phyloP scores from a whole-genome alignment of 2,113 vertebrate genomes.

The Ceuthmochares aereus region DNA sequence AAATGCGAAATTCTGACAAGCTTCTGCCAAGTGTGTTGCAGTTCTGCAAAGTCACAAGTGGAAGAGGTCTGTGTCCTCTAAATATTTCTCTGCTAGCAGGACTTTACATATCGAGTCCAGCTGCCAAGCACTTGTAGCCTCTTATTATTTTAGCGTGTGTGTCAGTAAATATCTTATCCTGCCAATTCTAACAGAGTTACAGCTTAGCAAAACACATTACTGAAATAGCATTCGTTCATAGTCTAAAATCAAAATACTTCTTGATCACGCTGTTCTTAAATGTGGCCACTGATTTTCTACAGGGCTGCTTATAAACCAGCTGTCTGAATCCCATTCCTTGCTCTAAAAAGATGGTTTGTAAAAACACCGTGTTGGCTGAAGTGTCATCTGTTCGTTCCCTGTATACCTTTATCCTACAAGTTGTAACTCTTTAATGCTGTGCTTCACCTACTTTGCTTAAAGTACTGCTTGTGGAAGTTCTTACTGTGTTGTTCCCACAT shows the following conservation, averaged over 20 bases:
- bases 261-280: not conserved
- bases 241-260: not conserved
- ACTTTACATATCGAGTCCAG: not conserved
- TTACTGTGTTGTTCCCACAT: not conserved
- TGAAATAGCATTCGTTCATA: not conserved
- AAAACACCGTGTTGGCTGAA: not conserved
- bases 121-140: slow-evolving; percentile 38
- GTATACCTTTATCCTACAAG: not conserved
- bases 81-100: not conserved
- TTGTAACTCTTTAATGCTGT: not conserved
- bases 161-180: slow-evolving; percentile 41
- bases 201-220: slow-evolving; percentile 13
- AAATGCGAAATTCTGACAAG: slow-evolving; percentile 1
- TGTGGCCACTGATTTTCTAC: not conserved
- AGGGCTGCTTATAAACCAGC: not conserved
- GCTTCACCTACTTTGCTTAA: not conserved
- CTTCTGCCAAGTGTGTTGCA: not conserved
- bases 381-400: not conserved
- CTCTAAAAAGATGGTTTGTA: not conserved
- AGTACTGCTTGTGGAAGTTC: not conserved
- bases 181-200: slow-evolving; percentile 15
- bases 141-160: slow-evolving; percentile 13
- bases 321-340: not conserved
- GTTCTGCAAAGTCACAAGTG: not conserved
- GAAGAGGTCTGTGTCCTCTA: not conserved